These are phyloP conservation scores for Heliconius hewitsoni DNA, from an alignment of 1,140 invertebrate species.

Conservation along the genomic window DNA sequence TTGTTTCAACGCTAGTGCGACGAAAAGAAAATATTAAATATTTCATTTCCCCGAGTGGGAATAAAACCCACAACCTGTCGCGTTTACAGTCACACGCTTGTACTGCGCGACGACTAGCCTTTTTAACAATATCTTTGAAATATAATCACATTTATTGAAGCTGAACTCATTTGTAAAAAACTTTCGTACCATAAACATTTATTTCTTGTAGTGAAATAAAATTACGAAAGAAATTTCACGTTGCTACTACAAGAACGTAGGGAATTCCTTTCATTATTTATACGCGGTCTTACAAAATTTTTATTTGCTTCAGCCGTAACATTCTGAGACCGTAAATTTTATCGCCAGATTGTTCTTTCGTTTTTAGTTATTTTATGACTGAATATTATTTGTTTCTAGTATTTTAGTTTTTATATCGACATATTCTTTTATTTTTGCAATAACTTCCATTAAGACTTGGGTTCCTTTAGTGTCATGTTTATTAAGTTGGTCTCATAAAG, in stretches of 20 bases:
- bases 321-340: constrained; percentile 31
- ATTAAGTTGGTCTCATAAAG: neutral
- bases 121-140: neutral
- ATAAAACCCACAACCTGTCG: too few relatives aligned
- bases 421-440: constrained; percentile 6
- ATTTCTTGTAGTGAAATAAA: constrained; percentile 19
- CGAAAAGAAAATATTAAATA: too few relatives aligned
- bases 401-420: neutral
- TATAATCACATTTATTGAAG: neutral
- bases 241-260: constrained; percentile 23
- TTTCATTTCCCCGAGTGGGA: too few relatives aligned
- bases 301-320: constrained; percentile 27
- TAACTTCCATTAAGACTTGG: neutral
- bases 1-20: neutral
- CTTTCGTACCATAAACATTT: constrained; percentile 8
- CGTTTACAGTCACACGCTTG: too few relatives aligned
- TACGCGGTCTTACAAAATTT: constrained; percentile 32
- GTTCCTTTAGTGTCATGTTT: neutral
- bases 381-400: neutral
- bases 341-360: constrained; percentile 22
- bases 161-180: constrained; percentile 1
- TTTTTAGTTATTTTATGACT: constrained; percentile 20
- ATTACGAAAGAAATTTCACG: constrained; percentile 15
- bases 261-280: constrained; percentile 33
- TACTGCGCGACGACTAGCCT: too few relatives aligned